Evolutionary conservation across 2,888 invertebrate species (phyloP).

Genomic region (Amphipyra berbera): DNA sequence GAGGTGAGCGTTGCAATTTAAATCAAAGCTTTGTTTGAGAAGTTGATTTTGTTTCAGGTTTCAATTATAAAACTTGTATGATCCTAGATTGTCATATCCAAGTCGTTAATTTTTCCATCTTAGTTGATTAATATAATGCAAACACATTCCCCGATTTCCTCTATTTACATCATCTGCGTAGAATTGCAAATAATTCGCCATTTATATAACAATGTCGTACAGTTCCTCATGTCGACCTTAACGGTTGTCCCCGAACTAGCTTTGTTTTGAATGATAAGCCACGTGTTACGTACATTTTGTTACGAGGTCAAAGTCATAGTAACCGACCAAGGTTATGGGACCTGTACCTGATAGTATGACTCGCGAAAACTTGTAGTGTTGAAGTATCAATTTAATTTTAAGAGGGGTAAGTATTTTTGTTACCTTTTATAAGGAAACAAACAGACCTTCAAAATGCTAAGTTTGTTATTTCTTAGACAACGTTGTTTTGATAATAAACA

Average conservation of each 20-base stretch:
- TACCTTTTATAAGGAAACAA: conserved; percentile 21
- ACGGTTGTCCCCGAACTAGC: conserved; percentile 42
- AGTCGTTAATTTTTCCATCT: too few species aligned
- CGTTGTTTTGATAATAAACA: background rate
- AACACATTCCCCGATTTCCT: background rate
- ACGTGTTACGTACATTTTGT: conserved; percentile 50
- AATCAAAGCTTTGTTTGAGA: conserved; percentile 12
- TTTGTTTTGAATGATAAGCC: conserved; percentile 59
- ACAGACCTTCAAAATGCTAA: background rate
- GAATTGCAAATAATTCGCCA: background rate
- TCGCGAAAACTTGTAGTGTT: conserved; percentile 25
- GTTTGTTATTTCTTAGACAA: conserved; percentile 10
- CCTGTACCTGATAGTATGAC: conserved; percentile 42
- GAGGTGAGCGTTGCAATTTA: conserved; percentile 7
- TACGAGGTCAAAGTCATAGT: conserved; percentile 68
- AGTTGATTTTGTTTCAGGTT: background rate
- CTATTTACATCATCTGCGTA: background rate
- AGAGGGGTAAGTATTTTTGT: conserved; percentile 17
- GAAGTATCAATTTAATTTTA: conserved; percentile 15
- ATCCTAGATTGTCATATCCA: too few species aligned
- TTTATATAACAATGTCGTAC: background rate
- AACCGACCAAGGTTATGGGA: conserved; percentile 57
- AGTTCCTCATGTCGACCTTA: conserved; percentile 2
- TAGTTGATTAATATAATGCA: too few species aligned
- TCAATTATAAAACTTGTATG: too few species aligned